Evolutionary conservation across 2,113 vertebrate species (phyloP).

Genomic region (Columba janthina): DNA sequence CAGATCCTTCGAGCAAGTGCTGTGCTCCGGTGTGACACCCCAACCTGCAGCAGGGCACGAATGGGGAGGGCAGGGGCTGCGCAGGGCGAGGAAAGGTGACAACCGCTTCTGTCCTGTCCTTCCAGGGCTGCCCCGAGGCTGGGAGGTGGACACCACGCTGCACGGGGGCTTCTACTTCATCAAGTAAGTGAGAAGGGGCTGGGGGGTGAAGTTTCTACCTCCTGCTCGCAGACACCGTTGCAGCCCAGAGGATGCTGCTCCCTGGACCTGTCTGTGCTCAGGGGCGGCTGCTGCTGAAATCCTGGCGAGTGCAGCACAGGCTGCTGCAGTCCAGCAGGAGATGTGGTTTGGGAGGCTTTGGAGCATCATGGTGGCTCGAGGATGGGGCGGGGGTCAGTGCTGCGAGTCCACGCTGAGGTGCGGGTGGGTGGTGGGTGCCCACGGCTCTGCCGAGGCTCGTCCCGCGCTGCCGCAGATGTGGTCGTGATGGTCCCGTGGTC

Average conservation of each 20-base stretch:
- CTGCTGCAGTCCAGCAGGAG: background rate
- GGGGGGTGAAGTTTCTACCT: background rate
- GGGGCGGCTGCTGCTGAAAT: background rate
- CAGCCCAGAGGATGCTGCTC: background rate
- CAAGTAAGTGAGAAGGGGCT: conserved; percentile 72
- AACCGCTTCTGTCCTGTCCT: background rate
- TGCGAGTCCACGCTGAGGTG: background rate
- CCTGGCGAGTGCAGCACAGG: accelerated
- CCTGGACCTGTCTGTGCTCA: background rate
- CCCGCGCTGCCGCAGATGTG: background rate
- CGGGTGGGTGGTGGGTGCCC: background rate
- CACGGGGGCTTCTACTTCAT: conserved; percentile 77
- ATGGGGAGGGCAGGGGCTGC: background rate
- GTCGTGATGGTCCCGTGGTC: background rate
- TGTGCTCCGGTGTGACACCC: background rate
- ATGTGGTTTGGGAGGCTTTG: background rate
- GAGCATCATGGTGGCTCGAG: background rate
- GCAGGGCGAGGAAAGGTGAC: background rate
- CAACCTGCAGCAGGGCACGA: background rate
- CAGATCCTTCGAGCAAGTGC: background rate
- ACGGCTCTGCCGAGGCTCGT: background rate
- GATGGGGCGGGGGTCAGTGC: background rate
- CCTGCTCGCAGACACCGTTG: accelerated
- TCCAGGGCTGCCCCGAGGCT: conserved; percentile 75
- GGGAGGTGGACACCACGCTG: conserved; percentile 75